Base-by-base conservation (phyloP, 2,888 invertebrate genomes). In the Monoplex corrugatus region DNA sequence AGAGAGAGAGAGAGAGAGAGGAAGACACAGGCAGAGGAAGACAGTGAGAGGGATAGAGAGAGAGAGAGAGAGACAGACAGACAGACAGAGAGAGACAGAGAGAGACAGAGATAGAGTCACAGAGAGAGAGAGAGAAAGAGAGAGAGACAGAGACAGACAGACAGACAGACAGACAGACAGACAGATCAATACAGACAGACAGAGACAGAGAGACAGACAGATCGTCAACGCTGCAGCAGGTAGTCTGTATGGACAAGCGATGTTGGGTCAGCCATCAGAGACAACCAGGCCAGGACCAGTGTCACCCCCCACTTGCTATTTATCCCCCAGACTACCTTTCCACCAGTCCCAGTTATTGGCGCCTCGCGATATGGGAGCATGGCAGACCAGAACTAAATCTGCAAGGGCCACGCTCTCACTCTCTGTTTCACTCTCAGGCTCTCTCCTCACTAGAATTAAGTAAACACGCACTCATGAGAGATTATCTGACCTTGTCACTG, bases 151-250 rank as follows among this genome's bases (percentile, higher is more conserved):
- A 86, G 68, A 86, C 68, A 63, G 86, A 86, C 13, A 63, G 68
- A 63, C 35, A 63, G 63, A 63, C 35, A 63, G 86, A 63, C 35
- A 63, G 86, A 63, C 57, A 63, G 86, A 63, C 57, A 63, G 86
- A 63, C 32, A 63, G 68, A 63, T 5, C 35, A 38, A 63, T 32
- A 86, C 68, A 63, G 44, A 86, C 68, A 63, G 44, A 86, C 68
- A 86, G 44, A 86, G 86, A 84, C 84, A 84, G 86, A 86, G 44
- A 86, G 86, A 86, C 38, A 86, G 86, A 86, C 57, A 86, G 86
- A 63, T 2, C 3, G 32, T 2, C 8, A 32, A 32, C 2, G 23
- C 8, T 32, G 10, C 32, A 72, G 72, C 32, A 35, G 35, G 72
- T n/a, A n/a, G n/a, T 50, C 50, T 50, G 50, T 50, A 13, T 19